Conservation (phyloP, 2,888 invertebrate species). For the Xylota sylvarum region DNA sequence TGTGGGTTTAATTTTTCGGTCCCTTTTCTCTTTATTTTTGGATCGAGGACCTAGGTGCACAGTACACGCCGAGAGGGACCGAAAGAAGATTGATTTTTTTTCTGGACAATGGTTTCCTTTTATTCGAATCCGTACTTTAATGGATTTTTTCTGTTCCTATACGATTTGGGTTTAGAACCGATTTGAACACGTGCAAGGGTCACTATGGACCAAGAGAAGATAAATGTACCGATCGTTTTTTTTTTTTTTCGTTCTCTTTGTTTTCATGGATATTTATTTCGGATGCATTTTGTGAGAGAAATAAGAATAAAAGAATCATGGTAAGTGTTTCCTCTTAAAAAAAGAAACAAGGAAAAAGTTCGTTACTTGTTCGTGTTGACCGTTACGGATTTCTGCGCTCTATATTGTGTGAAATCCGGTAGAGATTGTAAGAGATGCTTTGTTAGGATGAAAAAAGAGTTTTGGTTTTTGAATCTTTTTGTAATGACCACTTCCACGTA, state of each 20-base stretch:
- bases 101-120: slow-evolving; percentile 68
- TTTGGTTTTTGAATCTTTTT: slow-evolving; percentile 56
- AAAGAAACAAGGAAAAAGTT: slow-evolving; percentile 48
- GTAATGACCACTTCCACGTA: slow-evolving; percentile 57
- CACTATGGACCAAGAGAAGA: slow-evolving; percentile 63
- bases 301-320: slow-evolving; percentile 38
- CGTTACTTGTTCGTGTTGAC: slow-evolving; percentile 70
- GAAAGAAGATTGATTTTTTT: slow-evolving; percentile 31
- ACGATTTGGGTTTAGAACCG: slow-evolving; percentile 66
- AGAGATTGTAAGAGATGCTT: background rate
- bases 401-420: slow-evolving; percentile 16
- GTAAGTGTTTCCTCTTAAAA: slow-evolving; percentile 36
- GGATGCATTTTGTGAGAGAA: slow-evolving; percentile 54
- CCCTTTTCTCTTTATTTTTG: slow-evolving; percentile 57
- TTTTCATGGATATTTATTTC: slow-evolving; percentile 59
- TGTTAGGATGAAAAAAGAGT: slow-evolving; percentile 19
- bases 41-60: slow-evolving; percentile 21
- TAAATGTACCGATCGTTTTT: slow-evolving; percentile 41
- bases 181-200: slow-evolving; percentile 77
- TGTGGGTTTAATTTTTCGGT: slow-evolving; percentile 66
- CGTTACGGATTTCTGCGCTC: slow-evolving; percentile 53
- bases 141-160: slow-evolving; percentile 74
- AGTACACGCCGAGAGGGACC: slow-evolving; percentile 5
- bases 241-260: slow-evolving; percentile 28
- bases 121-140: slow-evolving; percentile 66